Percentiles rank a stretch among this genome's conserved stretches.
Evolutionary conservation across 2,797 vertebrate genomes (phyloP).

Genomic region (Brachymystax lenok): DNA sequence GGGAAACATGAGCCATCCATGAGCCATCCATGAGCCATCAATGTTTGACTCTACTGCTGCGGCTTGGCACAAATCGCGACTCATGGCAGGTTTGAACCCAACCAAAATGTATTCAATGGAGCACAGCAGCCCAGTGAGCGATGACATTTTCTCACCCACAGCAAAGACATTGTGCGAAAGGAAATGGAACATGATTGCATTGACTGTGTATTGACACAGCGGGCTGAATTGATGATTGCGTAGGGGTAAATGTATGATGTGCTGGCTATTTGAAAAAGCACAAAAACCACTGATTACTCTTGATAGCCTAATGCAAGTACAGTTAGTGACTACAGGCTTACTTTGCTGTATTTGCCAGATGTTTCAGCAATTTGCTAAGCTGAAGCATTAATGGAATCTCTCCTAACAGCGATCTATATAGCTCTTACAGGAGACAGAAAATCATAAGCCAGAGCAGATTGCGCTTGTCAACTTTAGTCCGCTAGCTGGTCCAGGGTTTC

Average conservation of each 20-base stretch:
- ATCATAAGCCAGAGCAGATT: too few species aligned
- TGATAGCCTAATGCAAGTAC: too few species aligned
- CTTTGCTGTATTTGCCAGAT: too few species aligned
- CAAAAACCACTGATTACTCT: too few species aligned
- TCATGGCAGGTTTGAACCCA: neutral
- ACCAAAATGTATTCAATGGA: neutral
- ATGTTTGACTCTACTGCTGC: neutral
- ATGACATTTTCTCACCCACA: neutral
- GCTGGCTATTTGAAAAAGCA: too few species aligned
- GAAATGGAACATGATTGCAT: slow-evolving; percentile 5
- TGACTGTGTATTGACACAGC: neutral
- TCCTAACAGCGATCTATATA: neutral
- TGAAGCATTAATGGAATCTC: neutral
- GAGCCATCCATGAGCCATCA: slow-evolving; percentile 13
- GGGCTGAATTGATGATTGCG: neutral
- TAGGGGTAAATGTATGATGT: neutral
- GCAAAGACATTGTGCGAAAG: neutral
- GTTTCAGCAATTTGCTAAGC: neutral
- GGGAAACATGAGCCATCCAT: slow-evolving; percentile 6
- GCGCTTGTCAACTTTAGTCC: too few species aligned
- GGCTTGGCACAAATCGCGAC: neutral
- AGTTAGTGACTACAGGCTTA: too few species aligned
- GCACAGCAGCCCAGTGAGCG: neutral
- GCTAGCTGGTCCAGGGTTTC: too few species aligned
- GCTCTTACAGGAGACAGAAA: too few species aligned